Percentiles rank a stretch among this genome's conserved stretches.
phyloP scores from a whole-genome alignment of 2,113 vertebrate genomes.

The Ictidomys tridecemlineatus region DNA sequence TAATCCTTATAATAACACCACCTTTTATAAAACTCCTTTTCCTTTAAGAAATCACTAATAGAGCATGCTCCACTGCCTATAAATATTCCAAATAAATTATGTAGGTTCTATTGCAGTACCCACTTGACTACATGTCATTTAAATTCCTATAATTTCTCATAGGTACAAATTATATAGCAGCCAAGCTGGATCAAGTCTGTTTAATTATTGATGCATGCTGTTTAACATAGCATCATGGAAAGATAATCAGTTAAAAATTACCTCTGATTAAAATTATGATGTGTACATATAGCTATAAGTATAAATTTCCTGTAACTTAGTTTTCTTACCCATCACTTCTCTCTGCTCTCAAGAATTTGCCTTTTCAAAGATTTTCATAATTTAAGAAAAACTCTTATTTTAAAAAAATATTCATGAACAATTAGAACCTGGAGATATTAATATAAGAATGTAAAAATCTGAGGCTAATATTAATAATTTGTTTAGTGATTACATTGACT shows the following conservation, averaged over 20 bases:
- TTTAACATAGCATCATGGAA: not conserved
- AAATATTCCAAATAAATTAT: not conserved
- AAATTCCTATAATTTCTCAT: slow-evolving; percentile 12
- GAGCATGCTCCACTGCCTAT: not conserved
- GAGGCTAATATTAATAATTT: not conserved
- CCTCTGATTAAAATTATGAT: slow-evolving; percentile 20
- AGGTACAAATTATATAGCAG: slow-evolving; percentile 1
- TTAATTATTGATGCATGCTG: slow-evolving; percentile 35
- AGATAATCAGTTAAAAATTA: slow-evolving; percentile 45
- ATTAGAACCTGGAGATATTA: not conserved
- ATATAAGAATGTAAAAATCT: not conserved
- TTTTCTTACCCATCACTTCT: not conserved
- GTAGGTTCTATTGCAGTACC: not conserved
- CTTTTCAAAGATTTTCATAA: slow-evolving; percentile 40
- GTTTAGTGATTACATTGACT: not conserved
- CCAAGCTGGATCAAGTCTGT: not conserved
- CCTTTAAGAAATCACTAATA: slow-evolving; percentile 2
- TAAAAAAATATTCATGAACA: not conserved
- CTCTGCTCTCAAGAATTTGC: not conserved
- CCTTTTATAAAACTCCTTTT: not conserved
- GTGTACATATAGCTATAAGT: not conserved
- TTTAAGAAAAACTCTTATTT: not conserved
- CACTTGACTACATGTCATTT: not conserved
- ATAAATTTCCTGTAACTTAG: not conserved
- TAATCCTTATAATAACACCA: not conserved